Evolutionary conservation across 2,113 vertebrate species (phyloP).

Genomic region (Tupaia tana): DNA sequence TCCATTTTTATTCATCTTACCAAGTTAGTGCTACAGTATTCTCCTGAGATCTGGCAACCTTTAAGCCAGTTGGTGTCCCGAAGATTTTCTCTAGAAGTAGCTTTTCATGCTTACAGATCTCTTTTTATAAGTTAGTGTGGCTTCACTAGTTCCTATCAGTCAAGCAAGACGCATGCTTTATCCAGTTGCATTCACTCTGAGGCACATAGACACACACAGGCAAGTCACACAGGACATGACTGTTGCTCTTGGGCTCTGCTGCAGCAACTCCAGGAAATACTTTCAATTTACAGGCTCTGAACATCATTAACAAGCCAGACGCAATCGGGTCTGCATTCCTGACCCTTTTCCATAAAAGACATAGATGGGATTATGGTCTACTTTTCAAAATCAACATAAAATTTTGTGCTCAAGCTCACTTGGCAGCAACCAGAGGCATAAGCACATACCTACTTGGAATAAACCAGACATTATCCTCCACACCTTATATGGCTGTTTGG

Average conservation of each 20-base stretch:
- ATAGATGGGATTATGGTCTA: not conserved
- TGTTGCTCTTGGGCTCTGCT: slow-evolving; percentile 31
- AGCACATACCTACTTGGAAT: not conserved
- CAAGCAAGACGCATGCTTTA: not conserved
- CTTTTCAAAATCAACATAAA: slow-evolving; percentile 30
- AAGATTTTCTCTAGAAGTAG: slow-evolving; percentile 30
- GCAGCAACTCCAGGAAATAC: slow-evolving; percentile 57
- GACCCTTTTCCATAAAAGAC: slow-evolving; percentile 53
- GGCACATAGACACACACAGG: not conserved
- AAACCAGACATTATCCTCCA: not conserved
- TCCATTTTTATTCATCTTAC: not conserved
- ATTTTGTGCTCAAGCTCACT: not conserved
- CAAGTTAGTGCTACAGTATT: not conserved
- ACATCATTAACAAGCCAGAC: slow-evolving; percentile 40
- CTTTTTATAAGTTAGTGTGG: not conserved
- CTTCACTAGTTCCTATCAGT: not conserved
- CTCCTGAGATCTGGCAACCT: not conserved
- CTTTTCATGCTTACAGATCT: not conserved
- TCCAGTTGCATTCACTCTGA: not conserved
- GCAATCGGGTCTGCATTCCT: slow-evolving; percentile 49
- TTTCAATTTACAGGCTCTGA: slow-evolving; percentile 8
- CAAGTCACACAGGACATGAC: not conserved
- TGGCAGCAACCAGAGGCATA: not conserved
- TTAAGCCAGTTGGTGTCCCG: not conserved
- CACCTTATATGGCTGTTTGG: not conserved